Base-by-base conservation (phyloP, 1,140 invertebrate genomes). In the Daktulosphaira vitifoliae region DNA sequence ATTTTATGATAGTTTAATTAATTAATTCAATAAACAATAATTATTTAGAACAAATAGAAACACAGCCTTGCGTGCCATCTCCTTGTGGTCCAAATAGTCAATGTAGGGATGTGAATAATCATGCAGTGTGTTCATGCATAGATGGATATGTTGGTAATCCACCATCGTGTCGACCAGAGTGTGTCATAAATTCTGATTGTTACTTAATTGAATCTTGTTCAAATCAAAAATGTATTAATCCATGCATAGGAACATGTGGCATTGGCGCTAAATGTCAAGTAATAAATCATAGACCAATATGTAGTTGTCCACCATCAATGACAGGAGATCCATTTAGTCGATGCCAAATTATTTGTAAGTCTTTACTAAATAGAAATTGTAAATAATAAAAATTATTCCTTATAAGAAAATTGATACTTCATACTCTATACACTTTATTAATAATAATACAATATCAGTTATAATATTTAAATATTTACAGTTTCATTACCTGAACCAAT, bases 61-160 rank as follows among this genome's bases (percentile, higher is more conserved):
- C 73, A 42, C 77, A 85, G 69, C 83, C 81, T 16, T 89, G 87
- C 69, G 75, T 80, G 70, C 84, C 84, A 64, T 82, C 81, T 16
- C 86, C 86, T 25, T 88, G 86, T 71, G 86, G 86, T 62, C 77
- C 82, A 9, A 85, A 87, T 72, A 81, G 84, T 68, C 70, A 80
- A 68, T 89, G 86, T 73, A 73, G 77, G 67, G 74, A 78, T 56
- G 69, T 74, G 7, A 81, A 81, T 52, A 75, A 79, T 37, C 77
- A 83, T 44, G 82, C 83, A 9, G 80, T 82, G 50, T 88, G 85
- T 69, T 80, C 81, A 16, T 84, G 83, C 74, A 71, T 79, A 56
- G 71, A 75, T 37, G 80, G 80, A 71, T 83, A 80, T 70, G 76
- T 81, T 42, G 82, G 82, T 23, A 77, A 78, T 68, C 81, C 82